These are phyloP conservation scores for Leptodactylus fallax DNA, from an alignment of 2,797 vertebrate species.

Conservation along the genomic window DNA sequence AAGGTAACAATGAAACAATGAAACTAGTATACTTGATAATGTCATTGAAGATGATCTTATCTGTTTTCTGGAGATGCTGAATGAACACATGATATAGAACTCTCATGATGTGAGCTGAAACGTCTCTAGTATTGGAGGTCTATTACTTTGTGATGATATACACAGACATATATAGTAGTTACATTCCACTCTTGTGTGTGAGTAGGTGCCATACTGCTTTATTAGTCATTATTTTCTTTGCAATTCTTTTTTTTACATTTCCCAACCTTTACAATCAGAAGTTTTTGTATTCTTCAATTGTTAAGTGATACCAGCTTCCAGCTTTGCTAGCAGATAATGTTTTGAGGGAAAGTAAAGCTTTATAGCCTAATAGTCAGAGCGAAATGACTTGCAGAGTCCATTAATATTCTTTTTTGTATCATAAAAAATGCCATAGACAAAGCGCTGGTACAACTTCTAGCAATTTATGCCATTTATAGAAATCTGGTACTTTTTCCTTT, in stretches of 20 bases:
- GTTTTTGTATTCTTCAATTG: conserved; percentile 28
- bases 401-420: conserved; percentile 46
- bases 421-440: conserved; percentile 56
- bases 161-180: conserved; percentile 19
- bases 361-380: conserved; percentile 45
- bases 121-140: not conserved
- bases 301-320: conserved; percentile 59
- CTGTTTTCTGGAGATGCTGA: conserved; percentile 11
- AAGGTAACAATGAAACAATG: too few species aligned
- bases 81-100: conserved; percentile 10
- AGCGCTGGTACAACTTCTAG: conserved; percentile 45
- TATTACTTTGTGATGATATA: conserved; percentile 31
- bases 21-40: not conserved
- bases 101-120: conserved; percentile 15
- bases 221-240: conserved; percentile 8
- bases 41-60: conserved; percentile 5
- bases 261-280: conserved; percentile 39
- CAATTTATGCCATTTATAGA: conserved; percentile 57
- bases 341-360: conserved; percentile 49
- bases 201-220: conserved; percentile 51
- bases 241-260: not conserved
- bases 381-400: conserved; percentile 58
- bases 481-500: conserved; percentile 35
- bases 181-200: conserved; percentile 19
- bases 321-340: conserved; percentile 50